Evolutionary conservation across 2,113 vertebrate species (phyloP).

Genomic region (Coptodon bakossiorum): DNA sequence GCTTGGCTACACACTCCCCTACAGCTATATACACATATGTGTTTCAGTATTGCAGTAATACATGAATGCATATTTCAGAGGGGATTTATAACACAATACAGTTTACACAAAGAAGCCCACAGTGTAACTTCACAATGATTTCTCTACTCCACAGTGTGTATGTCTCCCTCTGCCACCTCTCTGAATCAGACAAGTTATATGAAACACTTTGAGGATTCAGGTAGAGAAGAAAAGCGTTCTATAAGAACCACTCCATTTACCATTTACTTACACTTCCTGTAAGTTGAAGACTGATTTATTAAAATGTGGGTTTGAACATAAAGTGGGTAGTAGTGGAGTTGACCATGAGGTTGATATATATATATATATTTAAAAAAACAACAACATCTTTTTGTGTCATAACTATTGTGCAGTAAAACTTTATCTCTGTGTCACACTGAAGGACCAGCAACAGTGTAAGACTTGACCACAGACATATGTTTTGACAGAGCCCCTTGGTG

Average conservation of each 20-base stretch:
- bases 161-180: not conserved
- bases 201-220: not conserved
- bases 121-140: not conserved
- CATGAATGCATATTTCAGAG: not conserved
- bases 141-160: not conserved
- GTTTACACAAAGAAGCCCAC: not conserved
- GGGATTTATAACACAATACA: not conserved
- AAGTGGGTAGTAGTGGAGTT: not conserved
- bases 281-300: fast-evolving
- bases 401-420: not conserved
- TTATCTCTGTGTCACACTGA: not conserved
- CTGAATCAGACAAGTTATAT: not conserved
- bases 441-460: not conserved
- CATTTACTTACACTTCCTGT: not conserved
- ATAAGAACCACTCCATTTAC: not conserved
- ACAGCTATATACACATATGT: not conserved
- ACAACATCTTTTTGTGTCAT: not conserved
- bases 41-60: not conserved
- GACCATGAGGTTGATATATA: not conserved
- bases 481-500: not conserved
- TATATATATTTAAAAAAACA: not conserved
- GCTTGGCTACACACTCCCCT: not conserved
- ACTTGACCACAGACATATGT: not conserved
- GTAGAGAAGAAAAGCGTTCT: not conserved
- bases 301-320: not conserved